A percentile compares a stretch with the other conserved stretches of the same genome.
phyloP scores from a whole-genome alignment of 2,797 vertebrate species.

The Sebastes oblongus region DNA sequence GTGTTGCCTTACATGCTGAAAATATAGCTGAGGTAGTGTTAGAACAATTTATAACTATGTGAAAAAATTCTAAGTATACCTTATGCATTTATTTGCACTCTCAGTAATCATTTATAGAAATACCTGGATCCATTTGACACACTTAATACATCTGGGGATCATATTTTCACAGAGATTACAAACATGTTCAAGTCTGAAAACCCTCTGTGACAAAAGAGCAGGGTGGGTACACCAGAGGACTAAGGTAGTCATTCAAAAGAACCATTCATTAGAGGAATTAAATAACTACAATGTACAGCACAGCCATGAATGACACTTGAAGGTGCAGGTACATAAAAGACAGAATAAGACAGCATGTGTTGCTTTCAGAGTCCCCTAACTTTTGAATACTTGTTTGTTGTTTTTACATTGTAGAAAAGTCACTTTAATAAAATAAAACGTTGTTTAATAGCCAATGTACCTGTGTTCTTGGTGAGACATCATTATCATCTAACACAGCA shows the following conservation, averaged over 20 bases:
- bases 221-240: background rate
- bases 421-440: too few relatives aligned
- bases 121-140: background rate
- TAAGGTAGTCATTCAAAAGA: background rate
- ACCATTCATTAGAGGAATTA: background rate
- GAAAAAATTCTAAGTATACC: background rate
- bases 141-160: background rate
- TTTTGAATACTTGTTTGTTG: too few relatives aligned
- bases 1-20: background rate
- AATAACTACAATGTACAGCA: background rate
- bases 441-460: too few relatives aligned
- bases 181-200: background rate
- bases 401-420: too few relatives aligned
- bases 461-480: too few relatives aligned
- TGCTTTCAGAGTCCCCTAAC: too few relatives aligned
- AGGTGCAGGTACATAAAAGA: background rate
- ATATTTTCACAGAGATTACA: background rate
- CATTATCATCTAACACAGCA: too few relatives aligned
- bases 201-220: background rate
- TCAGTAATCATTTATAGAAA: background rate
- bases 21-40: slow-evolving; percentile 5
- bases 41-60: background rate
- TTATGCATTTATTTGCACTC: background rate
- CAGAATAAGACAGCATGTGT: too few relatives aligned
- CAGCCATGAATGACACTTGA: background rate